Base-by-base conservation (phyloP, 2,888 invertebrate genomes). In the Apotomis betuletana region DNA sequence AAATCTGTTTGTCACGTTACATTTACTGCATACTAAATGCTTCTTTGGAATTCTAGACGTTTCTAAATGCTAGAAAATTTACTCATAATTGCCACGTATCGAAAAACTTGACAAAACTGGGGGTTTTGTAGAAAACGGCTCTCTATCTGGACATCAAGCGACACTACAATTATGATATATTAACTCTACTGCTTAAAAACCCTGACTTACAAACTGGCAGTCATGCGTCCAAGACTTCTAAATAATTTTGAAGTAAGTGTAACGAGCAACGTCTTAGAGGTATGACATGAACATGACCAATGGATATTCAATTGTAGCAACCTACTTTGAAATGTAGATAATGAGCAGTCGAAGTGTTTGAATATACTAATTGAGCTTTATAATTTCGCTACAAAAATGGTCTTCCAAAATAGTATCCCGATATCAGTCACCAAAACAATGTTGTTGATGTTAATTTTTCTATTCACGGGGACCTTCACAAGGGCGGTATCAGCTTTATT, bases 401-500 rank as follows among this genome's bases (percentile, higher is more conserved):
- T 9, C 49, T 49, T 41, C 38, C 10, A 58, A 38, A n/a, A 36
- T 57, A 10, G 10, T 8, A 15, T 44, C 27, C 27, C 27, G 27
- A 46, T 15, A 49, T 15, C 46, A 61, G 5, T 12, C 12, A 5
- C 49, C 46, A 49, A 49, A 46, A 49, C 12, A 36, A 58, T 9
- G 9, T 46, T 27, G 27, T 1, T 49, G 49, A 49, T 49, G 49
- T 49, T 9, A 9, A 49, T 49, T 9, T 49, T 49, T 10, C 27
- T 61, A 62, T 62, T 51, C 46, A 62, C 9, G n/a, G 15, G 54
- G 27, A 54, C 54, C 41, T 54, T 63, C n/a, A n/a, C n/a, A n/a
- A n/a, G n/a, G n/a, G n/a, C n/a, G n/a, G n/a, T n/a, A n/a, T n/a
- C n/a, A n/a, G n/a, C n/a, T n/a, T n/a, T n/a, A n/a, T n/a, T n/a